A percentile compares a stretch with the other conserved stretches of the same genome.
phyloP scores from a whole-genome alignment of 2,113 vertebrate species.

The Bubalus kerabau region DNA sequence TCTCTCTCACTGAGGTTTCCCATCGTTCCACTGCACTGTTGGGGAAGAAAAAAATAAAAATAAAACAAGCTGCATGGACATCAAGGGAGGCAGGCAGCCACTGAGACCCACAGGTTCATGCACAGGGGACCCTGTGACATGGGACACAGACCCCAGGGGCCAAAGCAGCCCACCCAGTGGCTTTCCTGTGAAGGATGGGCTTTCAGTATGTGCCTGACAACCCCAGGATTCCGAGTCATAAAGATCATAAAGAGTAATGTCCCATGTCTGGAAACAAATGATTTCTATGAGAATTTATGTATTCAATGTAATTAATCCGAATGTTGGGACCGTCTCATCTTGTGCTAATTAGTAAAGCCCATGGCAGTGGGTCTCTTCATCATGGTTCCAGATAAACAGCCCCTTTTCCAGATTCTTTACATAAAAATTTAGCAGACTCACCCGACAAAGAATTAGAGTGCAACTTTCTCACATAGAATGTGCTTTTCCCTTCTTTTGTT shows the following conservation, averaged over 20 bases:
- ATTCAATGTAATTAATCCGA: constrained; percentile 27
- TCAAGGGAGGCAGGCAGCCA: not conserved
- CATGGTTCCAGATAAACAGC: not conserved
- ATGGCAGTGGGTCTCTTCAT: not conserved
- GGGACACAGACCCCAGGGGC: rapidly evolving
- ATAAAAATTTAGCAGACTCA: not conserved
- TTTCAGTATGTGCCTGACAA: constrained; percentile 32
- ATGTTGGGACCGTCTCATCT: not conserved
- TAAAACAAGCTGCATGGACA: not conserved
- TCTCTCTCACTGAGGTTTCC: not conserved
- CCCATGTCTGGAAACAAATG: constrained; percentile 63
- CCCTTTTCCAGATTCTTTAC: not conserved
- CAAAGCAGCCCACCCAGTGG: not conserved
- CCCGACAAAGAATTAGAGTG: not conserved
- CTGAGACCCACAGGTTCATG: rapidly evolving
- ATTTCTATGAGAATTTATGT: constrained; percentile 43
- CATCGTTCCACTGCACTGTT: not conserved
- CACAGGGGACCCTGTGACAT: rapidly evolving
- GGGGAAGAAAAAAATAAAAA: not conserved
- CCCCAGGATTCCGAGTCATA: constrained; percentile 59
- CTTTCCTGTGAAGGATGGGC: constrained; percentile 27
- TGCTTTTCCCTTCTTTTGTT: not conserved
- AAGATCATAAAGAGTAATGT: constrained; percentile 73
- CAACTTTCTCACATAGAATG: not conserved
- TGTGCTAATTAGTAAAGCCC: not conserved